These are phyloP conservation scores for Pandemis heparana DNA, from an alignment of 2,888 invertebrate genomes.

Conservation along the genomic window DNA sequence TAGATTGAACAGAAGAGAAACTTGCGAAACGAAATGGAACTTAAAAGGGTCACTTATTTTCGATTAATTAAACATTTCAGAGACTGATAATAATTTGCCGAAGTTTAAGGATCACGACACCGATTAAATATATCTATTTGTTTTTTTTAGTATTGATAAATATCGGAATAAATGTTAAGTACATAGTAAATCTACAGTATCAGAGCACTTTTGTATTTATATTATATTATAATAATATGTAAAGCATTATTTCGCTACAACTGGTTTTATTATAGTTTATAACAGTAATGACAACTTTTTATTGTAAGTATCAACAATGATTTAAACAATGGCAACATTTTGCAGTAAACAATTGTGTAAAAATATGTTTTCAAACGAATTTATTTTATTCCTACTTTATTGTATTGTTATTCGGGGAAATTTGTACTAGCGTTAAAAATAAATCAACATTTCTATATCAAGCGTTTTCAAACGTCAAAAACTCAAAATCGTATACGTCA, in stretches of 20 bases:
- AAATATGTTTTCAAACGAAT: constrained; percentile 45
- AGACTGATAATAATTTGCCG: constrained; percentile 20
- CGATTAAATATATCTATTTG: constrained; percentile 47
- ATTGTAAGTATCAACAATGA: constrained; percentile 60
- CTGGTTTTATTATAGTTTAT: constrained; percentile 54
- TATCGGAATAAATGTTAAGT: constrained; percentile 77
- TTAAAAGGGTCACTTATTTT: too few species aligned
- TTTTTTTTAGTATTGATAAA: constrained; percentile 56
- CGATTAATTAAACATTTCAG: not conserved
- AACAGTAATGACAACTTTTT: constrained; percentile 60
- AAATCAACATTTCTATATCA: constrained; percentile 32
- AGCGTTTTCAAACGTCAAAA: constrained; percentile 8
- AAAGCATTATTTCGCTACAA: constrained; percentile 58
- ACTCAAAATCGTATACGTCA: constrained; percentile 38
- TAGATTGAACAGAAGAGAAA: not conserved
- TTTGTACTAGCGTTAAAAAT: constrained; percentile 43
- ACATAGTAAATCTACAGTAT: constrained; percentile 70
- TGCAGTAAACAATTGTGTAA: constrained; percentile 47
- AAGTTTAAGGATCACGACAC: constrained; percentile 50
- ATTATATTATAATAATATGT: constrained; percentile 54
- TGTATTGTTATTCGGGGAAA: constrained; percentile 35
- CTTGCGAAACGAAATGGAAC: too few species aligned
- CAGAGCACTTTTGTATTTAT: constrained; percentile 69
- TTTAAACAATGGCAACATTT: constrained; percentile 59
- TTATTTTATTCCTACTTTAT: constrained; percentile 38